Base-by-base conservation (phyloP, 2,797 vertebrate genomes). In the Hydrolagus colliei region DNA sequence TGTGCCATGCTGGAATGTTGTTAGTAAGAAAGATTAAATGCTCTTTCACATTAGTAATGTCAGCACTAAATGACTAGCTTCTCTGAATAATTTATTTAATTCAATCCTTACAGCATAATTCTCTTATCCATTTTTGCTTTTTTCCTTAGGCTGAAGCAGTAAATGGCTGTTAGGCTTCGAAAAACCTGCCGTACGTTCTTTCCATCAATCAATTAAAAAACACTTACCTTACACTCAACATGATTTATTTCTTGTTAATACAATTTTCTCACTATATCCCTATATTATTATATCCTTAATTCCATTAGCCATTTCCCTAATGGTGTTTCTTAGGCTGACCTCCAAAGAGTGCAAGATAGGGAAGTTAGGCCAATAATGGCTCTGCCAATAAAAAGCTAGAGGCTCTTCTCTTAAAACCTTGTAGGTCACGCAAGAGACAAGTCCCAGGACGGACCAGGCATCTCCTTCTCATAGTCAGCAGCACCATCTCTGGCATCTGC, bases 131-230 rank as follows among this genome's bases (percentile, higher is more conserved):
- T 90, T 95, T 96, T 95, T 94, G 94, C 93, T 93, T 95, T 95
- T 95, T 95, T 94, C 90, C 93, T 94, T 89, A 88, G 93, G 94
- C 92, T 93, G 90, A 92, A 93, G 94, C 95, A 93, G 95, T 95
- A 97, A 97, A 96, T 93, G 95, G 95, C 95, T 95, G 95, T 95
- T 96, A 95, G 95, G 95, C 95, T 94, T 96, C 89, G 86, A 93
- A 95, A 96, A 94, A 95, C 93, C 94, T 94, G 94, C 93, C 90
- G 94, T 94, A 95, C 94, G 95, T 94, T 92, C 93, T 96, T 96
- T 95, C 96, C 97, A 98, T 98, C 97, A 97, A 98, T 99, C 97
- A 98, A 98, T 98, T 98, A 98, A 98, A 98, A 98, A 98, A 97
- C 98, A 98, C 97, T 98, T 98, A 97, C 95, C 96, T 97, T 97